Evolutionary conservation across 2,888 invertebrate genomes (phyloP), one percentile per base, ranked within the genome.

Genomic region (Torymus tubicola): DNA sequence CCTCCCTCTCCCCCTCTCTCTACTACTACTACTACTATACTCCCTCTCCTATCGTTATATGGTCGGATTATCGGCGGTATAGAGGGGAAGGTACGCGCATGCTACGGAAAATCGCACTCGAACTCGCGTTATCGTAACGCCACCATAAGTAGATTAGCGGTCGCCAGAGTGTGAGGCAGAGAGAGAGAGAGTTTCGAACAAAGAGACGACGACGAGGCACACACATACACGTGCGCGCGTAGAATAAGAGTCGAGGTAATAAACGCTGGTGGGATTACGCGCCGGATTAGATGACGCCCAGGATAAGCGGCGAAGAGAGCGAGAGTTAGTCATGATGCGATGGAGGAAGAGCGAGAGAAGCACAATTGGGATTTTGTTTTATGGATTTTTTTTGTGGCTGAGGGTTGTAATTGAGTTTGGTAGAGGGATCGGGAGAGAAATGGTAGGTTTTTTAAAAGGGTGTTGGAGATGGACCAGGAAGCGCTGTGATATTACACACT

Each of bases 81-180:
- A n/a, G n/a, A n/a, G 14, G 52, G n/a, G 12, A n/a, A n/a, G 13
- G 52, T 8, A 8, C 42, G 42, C 42, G 5, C 42, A 8, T 8
- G 10, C 42, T 16, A 65, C 42, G 67, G 21, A 67, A 75, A 75
- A 67, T 75, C 68, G 53, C 52, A 58, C 75, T 60, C 24, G 50
- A 67, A 58, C 60, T 76, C 53, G 63, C 55, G 63, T 76, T 69
- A 76, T 63, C 69, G 68, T 70, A 64, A 77, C 57, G 21, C 52
- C 69, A 12, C 18, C 31, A 11, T 73, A 79, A 79, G 69, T 73
- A 68, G 69, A 79, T 79, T 79, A 79, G 69, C 53, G 79, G 50
- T 52, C n/a, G 14, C 57, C 16, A 8, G 8, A 42, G 42, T 8
- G 42, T 8, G 42, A 42, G 42, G 1, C 1, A 42, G 42, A 42